A percentile compares a stretch with the other conserved stretches of the same genome.
Evolutionary conservation across 2,113 vertebrate species (phyloP).

Genomic region (Petrocephalus microphthalmus): DNA sequence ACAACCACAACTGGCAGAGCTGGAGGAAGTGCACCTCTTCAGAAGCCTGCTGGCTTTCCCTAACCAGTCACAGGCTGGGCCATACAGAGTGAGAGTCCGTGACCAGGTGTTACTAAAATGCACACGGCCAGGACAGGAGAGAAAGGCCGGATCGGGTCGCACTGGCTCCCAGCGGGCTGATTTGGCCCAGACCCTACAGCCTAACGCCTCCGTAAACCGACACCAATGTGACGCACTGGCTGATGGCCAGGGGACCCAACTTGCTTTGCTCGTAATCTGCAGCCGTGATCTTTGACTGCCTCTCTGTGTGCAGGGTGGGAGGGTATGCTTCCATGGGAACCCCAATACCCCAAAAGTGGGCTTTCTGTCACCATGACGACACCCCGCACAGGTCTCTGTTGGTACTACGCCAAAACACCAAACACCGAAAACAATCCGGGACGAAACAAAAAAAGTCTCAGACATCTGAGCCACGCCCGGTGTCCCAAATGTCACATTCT

Average conservation of each 20-base stretch:
- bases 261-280: not conserved
- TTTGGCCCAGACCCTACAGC: not conserved
- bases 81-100: not conserved
- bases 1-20: not conserved
- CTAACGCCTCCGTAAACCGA: not conserved
- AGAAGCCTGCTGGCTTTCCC: not conserved
- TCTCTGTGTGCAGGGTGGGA: not conserved
- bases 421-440: too few relatives aligned
- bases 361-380: not conserved
- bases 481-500: not conserved
- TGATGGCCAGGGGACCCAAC: not conserved
- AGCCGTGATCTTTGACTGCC: not conserved
- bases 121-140: not conserved
- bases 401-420: not conserved
- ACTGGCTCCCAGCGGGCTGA: not conserved
- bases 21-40: not conserved
- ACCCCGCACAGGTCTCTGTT: not conserved
- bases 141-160: not conserved
- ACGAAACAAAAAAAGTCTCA: not conserved
- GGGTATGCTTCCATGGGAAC: not conserved
- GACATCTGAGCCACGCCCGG: not conserved
- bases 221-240: not conserved
- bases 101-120: not conserved
- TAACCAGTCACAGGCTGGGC: not conserved
- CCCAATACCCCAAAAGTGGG: not conserved